Percentiles rank a stretch among this genome's conserved stretches.
Conservation (phyloP, 2,113 vertebrate species). For the Prunella himalayana region DNA sequence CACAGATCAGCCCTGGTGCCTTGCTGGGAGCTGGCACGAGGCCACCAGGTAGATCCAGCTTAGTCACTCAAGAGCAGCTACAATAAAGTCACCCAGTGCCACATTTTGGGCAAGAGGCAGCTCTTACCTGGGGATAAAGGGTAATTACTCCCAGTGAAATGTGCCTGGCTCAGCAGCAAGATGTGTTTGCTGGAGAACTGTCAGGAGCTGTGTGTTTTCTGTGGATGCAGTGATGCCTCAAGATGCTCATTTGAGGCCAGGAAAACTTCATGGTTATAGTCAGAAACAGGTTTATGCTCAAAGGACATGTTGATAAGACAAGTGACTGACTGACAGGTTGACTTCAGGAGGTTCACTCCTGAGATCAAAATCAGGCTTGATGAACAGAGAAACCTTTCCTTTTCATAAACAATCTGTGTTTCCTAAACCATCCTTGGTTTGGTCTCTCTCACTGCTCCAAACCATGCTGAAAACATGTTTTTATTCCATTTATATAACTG, state of each 20-base stretch:
- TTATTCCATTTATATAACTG: conserved; percentile 13
- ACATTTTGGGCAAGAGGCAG: neutral
- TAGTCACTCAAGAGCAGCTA: neutral
- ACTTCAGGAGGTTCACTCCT: neutral
- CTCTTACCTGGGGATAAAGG: neutral
- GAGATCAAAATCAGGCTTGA: neutral
- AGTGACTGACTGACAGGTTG: neutral
- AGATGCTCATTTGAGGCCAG: neutral
- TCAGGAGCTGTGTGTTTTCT: neutral
- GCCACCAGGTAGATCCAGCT: neutral
- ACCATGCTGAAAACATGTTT: neutral
- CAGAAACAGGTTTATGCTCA: neutral
- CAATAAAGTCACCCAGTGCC: rapidly evolving
- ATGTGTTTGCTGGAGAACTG: neutral
- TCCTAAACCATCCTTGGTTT: neutral
- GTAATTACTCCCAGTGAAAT: neutral
- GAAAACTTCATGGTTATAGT: neutral
- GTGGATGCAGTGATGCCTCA: rapidly evolving
- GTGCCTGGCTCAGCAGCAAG: neutral
- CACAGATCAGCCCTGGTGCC: neutral
- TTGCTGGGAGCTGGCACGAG: neutral
- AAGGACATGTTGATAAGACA: neutral
- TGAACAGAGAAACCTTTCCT: neutral
- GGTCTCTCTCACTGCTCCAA: neutral
- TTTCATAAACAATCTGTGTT: neutral